These are phyloP conservation scores for Tupaia tana DNA, from an alignment of 2,113 vertebrate species.

Conservation along the genomic window DNA sequence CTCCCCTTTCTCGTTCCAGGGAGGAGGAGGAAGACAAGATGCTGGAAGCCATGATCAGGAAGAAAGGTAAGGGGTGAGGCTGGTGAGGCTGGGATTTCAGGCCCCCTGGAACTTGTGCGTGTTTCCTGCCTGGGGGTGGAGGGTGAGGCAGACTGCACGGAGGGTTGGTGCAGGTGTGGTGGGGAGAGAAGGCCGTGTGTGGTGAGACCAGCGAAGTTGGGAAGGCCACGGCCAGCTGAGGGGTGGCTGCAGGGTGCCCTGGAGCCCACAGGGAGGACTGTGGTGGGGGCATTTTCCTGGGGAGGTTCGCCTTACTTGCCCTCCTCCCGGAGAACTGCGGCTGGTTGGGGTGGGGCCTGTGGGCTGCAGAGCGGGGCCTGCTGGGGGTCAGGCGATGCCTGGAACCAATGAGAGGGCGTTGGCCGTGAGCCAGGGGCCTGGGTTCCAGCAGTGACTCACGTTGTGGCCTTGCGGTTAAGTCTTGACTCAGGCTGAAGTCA, in stretches of 20 bases:
- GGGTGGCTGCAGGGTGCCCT: no score
- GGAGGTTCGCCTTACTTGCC: not conserved
- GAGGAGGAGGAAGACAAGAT: constrained; percentile 93
- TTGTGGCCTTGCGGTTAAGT: not conserved
- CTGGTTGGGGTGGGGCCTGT: not conserved
- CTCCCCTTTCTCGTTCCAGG: constrained; percentile 85
- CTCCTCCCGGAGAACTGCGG: not conserved
- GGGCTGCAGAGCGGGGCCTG: not conserved
- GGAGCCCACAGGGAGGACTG: not conserved
- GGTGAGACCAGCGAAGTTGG: not conserved
- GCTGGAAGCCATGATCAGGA: constrained; percentile 94
- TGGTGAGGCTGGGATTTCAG: not conserved
- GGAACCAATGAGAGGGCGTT: not conserved
- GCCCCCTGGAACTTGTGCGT: no score
- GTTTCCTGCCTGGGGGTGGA: not conserved
- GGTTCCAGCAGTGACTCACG: not conserved
- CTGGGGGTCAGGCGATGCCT: no score
- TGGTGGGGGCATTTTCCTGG: not conserved
- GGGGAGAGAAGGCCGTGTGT: not conserved
- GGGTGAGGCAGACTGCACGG: not conserved
- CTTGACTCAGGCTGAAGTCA: not conserved
- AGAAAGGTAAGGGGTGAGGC: constrained; percentile 84
- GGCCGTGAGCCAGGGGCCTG: not conserved
- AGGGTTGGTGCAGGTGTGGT: not conserved
- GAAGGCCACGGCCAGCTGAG: not conserved